phyloP scores from a whole-genome alignment of 1,140 invertebrate species.

The Meloidogyne hapla region DNA sequence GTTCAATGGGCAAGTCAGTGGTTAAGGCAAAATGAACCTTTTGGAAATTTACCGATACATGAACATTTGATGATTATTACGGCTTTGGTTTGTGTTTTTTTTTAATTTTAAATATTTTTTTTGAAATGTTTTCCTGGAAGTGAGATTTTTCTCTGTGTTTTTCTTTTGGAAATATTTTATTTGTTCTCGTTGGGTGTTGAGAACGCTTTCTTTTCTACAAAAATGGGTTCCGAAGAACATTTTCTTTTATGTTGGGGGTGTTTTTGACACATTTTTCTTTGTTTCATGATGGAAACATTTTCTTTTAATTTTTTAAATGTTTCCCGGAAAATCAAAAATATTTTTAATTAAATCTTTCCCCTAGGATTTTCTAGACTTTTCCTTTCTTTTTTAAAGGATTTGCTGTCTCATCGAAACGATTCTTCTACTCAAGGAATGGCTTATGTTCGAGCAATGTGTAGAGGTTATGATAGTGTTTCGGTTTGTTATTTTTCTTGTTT shows the following conservation, averaged over 20 bases:
- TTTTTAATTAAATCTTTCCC: neutral
- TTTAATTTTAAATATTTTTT: neutral
- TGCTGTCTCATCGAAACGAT: constrained; percentile 52
- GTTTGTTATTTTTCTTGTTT: constrained; percentile 8
- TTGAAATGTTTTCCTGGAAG: neutral
- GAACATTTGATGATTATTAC: constrained; percentile 56
- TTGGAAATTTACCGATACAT: constrained; percentile 34
- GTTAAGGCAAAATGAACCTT: constrained; percentile 4
- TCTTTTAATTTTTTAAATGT: constrained; percentile 12
- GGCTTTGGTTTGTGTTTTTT: neutral
- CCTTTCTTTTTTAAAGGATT: constrained; percentile 39
- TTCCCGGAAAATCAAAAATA: neutral
- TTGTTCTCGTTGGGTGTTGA: no score
- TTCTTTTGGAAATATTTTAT: neutral
- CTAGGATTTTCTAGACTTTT: neutral
- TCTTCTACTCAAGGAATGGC: constrained; percentile 61
- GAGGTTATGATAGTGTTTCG: constrained; percentile 42
- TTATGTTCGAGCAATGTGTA: constrained; percentile 58
- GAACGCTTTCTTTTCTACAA: no score
- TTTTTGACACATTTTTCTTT: no score
- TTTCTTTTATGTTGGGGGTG: no score
- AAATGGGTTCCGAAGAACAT: no score
- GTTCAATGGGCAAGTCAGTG: constrained; percentile 28
- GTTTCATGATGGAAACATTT: no score
- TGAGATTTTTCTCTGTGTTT: neutral